Percentiles rank a stretch among this genome's conserved stretches.
Evolutionary conservation across 2,888 invertebrate genomes (phyloP).

Genomic region (Criorhina ranunculi): DNA sequence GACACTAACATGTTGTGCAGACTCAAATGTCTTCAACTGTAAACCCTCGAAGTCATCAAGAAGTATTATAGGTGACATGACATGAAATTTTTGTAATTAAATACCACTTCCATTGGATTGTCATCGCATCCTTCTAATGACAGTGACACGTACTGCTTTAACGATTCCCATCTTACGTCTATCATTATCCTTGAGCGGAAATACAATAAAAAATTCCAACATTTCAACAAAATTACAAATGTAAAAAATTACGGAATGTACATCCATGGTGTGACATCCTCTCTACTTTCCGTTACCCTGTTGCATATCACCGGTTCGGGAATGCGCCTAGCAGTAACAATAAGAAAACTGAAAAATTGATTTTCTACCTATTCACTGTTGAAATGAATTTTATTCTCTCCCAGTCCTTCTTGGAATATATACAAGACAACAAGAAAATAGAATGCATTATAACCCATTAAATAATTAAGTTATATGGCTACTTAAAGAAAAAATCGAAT

Average conservation of each 20-base stretch:
- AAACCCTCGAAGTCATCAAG: no score
- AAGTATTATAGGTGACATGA: no score
- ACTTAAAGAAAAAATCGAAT: slow-evolving; percentile 31
- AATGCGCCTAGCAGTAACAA: background rate
- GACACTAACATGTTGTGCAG: no score
- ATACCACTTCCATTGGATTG: no score
- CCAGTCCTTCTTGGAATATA: no score
- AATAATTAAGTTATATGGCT: slow-evolving; percentile 29
- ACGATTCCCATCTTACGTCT: no score
- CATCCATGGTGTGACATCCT: background rate
- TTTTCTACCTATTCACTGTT: background rate
- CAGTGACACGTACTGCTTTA: no score
- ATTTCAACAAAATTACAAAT: background rate
- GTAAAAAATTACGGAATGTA: background rate
- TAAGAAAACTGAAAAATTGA: slow-evolving; percentile 1
- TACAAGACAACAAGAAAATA: background rate
- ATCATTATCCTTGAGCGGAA: no score
- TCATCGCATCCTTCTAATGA: no score
- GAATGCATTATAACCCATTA: slow-evolving; percentile 26
- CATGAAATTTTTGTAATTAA: no score
- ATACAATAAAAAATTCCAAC: background rate
- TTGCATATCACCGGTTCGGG: slow-evolving; percentile 12
- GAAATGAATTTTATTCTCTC: no score
- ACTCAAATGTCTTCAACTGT: no score
- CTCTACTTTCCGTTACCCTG: background rate